Evolutionary conservation across 2,113 vertebrate species (phyloP), one percentile per base, ranked within the genome.

Genomic region (Oplegnathus fasciatus): DNA sequence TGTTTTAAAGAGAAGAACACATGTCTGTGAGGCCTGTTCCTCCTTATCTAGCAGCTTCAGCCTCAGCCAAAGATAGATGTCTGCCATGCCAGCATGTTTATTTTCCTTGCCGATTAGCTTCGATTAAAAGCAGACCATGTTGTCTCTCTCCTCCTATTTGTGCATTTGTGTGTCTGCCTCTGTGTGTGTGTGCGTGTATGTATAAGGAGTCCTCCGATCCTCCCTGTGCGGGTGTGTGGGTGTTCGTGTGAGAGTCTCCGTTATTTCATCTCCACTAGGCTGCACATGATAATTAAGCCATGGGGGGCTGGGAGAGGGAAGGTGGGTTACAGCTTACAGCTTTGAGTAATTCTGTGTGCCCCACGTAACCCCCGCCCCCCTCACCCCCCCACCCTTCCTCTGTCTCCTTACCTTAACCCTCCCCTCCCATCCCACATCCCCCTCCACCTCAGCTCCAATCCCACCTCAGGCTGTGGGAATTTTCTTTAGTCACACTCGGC

Each of bases 401-500:
- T 85, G 67, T 75, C 87, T 91, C 88, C 88, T 85, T 90, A 82
- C 72, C 22, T 72, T 78, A 80, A 65, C 86, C 71, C 85, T 24
- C 69, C 89, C 78, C 87, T 77, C 77, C 81, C 75, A 9, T 46
- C 24, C 52, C 44, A 22, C 52, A 3, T 20, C 75, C 73, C 92
- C 75, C 65, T 83, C 70, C 74, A 80, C 88, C 88, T 58, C 81
- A 71, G 83, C 91, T 85, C 17, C 83, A 94, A 95, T 96, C 95
- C 95, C 90, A 93, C 95, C 92, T 91, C 95, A 94, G 95, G 95
- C 96, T 95, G 93, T 95, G 96, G 97, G 96, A 97, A 96, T 96
- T 97, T 97, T 95, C 95, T 97, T 97, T 96, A 96, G 96, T 97
- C 96, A 97, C 97, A 97, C 97, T 96, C 91, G 95, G 95, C 94